These are phyloP conservation scores for Ptiloglossa arizonensis DNA, from an alignment of 1,140 invertebrate species.

Conservation along the genomic window DNA sequence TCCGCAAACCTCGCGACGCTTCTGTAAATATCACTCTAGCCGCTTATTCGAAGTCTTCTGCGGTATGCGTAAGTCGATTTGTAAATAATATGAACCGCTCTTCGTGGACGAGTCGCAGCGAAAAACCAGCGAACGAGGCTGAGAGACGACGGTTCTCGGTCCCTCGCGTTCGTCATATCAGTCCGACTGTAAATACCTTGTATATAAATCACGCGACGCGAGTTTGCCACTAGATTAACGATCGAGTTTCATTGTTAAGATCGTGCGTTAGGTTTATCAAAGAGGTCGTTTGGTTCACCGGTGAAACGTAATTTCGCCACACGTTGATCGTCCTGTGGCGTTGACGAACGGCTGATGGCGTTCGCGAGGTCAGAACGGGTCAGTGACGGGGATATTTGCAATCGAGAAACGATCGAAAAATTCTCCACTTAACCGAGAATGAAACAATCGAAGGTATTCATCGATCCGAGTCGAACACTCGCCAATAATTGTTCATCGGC, in stretches of 20 bases:
- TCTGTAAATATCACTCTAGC: constrained; percentile 45
- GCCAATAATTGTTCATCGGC: neutral
- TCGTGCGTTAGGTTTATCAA: constrained; percentile 12
- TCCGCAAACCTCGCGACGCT: no score
- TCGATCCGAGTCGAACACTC: neutral
- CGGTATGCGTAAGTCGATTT: constrained; percentile 35
- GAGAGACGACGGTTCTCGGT: no score
- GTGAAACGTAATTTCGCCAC: neutral
- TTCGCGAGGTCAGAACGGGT: no score
- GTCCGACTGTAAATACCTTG: constrained; percentile 25
- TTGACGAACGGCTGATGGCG: neutral
- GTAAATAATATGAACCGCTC: constrained; percentile 24
- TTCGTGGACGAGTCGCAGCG: neutral
- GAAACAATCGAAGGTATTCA: no score
- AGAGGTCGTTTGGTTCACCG: neutral
- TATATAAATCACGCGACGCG: constrained; percentile 22
- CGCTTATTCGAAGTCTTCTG: constrained; percentile 47
- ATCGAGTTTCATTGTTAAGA: constrained; percentile 34
- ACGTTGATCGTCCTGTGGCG: neutral
- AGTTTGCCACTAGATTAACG: constrained; percentile 31
- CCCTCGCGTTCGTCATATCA: constrained; percentile 27
- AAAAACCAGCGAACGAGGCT: neutral
- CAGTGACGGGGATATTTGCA: no score
- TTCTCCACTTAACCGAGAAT: no score
- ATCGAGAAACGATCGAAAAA: no score